Evolutionary conservation across 2,797 vertebrate species (phyloP).

Genomic region (Loris lydekkerianus): DNA sequence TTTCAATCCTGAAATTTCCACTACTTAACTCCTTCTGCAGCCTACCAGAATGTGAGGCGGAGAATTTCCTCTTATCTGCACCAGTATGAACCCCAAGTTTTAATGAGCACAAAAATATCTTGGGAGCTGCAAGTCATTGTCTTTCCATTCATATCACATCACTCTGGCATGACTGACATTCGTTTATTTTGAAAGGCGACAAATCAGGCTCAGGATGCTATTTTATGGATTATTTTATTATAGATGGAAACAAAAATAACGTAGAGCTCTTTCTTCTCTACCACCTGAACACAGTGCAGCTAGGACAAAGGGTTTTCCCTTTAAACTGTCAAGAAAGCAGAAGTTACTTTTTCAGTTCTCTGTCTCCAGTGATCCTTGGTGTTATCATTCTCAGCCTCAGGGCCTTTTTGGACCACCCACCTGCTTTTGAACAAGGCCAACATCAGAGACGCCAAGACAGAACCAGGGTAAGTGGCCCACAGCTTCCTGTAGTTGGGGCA

Average conservation of each 20-base stretch:
- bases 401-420: background rate
- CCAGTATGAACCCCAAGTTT: background rate
- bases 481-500: constrained; percentile 53
- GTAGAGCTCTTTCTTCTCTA: background rate
- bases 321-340: background rate
- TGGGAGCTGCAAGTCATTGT: background rate
- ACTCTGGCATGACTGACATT: background rate
- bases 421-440: background rate
- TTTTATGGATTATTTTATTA: background rate
- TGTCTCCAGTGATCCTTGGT: background rate
- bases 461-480: background rate
- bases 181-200: constrained; percentile 46
- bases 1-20: constrained; percentile 17
- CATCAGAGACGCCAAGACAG: background rate
- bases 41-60: background rate
- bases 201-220: background rate
- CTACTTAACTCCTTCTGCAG: background rate
- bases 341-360: background rate
- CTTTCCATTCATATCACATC: background rate
- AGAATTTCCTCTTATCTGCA: constrained; percentile 15
- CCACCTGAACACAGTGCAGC: background rate
- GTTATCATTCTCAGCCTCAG: background rate
- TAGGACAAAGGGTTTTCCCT: constrained; percentile 6
- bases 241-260: background rate
- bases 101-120: background rate